Percentiles rank a stretch among this genome's conserved stretches.
Evolutionary conservation across 2,113 vertebrate species (phyloP).

Genomic region (Carlito syrichta): DNA sequence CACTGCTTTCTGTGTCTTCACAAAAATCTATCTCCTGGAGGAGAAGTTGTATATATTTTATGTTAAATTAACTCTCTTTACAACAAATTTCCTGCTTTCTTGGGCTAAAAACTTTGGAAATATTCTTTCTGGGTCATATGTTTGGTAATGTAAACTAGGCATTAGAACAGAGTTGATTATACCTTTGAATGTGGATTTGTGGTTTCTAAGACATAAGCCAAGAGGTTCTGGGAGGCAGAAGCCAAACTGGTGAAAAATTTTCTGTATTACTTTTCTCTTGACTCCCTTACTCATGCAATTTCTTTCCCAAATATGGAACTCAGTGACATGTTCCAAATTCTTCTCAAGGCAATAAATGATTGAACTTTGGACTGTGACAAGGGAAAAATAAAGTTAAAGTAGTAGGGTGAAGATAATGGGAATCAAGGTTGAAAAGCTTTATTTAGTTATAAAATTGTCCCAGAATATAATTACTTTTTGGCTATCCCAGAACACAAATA

Average conservation of each 20-base stretch:
- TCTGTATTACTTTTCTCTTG: background rate
- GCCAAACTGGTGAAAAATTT: background rate
- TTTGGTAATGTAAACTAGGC: background rate
- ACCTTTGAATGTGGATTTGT: background rate
- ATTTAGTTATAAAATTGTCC: conserved; percentile 11
- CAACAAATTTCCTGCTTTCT: background rate
- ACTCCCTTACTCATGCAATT: background rate
- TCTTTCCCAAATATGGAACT: conserved; percentile 24
- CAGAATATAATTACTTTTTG: background rate
- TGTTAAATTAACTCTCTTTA: background rate
- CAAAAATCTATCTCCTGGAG: background rate
- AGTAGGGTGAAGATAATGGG: conserved; percentile 29
- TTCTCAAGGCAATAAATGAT: conserved; percentile 6
- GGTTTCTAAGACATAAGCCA: conserved; percentile 3
- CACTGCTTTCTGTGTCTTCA: background rate
- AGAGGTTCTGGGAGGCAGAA: background rate
- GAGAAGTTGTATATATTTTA: background rate
- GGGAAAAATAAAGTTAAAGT: conserved; percentile 1
- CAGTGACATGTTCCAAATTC: background rate
- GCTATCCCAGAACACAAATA: background rate
- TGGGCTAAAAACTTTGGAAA: background rate
- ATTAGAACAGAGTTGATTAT: background rate
- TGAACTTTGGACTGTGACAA: conserved; percentile 15
- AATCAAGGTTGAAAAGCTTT: background rate
- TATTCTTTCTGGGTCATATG: background rate